These are phyloP conservation scores for Copidosoma aretas DNA, from an alignment of 2,888 invertebrate genomes.

Conservation along the genomic window DNA sequence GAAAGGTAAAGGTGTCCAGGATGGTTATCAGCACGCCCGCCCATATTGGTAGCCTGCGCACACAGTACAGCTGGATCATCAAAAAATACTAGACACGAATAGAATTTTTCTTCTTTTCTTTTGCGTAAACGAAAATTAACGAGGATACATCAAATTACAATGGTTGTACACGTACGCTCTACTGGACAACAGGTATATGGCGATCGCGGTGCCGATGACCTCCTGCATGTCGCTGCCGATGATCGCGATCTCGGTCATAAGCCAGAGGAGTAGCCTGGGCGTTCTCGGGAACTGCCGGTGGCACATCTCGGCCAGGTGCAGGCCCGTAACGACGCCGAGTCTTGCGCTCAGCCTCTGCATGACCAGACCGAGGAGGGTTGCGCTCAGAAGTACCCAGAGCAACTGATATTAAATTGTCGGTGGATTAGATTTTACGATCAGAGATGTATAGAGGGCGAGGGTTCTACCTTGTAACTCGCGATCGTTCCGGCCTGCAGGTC, in stretches of 20 bases:
- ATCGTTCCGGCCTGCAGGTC: constrained; percentile 83
- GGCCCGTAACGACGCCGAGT: constrained; percentile 83
- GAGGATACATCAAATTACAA: too few species aligned
- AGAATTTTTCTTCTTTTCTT: too few species aligned
- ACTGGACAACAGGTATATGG: constrained; percentile 80
- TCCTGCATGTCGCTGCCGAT: constrained; percentile 93
- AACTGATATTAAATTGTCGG: constrained; percentile 64
- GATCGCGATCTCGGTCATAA: constrained; percentile 91
- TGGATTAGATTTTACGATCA: neutral
- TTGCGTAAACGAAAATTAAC: too few species aligned
- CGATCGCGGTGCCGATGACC: constrained; percentile 89
- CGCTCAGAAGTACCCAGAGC: constrained; percentile 83
- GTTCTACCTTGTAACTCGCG: constrained; percentile 74
- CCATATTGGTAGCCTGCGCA: constrained; percentile 66
- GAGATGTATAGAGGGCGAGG: neutral
- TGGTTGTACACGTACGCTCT: constrained; percentile 65
- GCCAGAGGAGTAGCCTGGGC: constrained; percentile 81
- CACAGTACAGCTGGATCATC: too few species aligned
- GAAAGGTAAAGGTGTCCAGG: constrained; percentile 86
- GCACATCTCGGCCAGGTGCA: constrained; percentile 84
- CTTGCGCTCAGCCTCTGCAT: constrained; percentile 79
- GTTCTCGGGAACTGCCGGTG: constrained; percentile 76
- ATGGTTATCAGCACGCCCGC: constrained; percentile 85
- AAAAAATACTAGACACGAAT: too few species aligned
- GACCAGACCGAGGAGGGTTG: constrained; percentile 83